Evolutionary conservation across 2,888 invertebrate species (phyloP), one percentile per base, ranked within the genome.

Genomic region (Lepidocyrtoides sp.): DNA sequence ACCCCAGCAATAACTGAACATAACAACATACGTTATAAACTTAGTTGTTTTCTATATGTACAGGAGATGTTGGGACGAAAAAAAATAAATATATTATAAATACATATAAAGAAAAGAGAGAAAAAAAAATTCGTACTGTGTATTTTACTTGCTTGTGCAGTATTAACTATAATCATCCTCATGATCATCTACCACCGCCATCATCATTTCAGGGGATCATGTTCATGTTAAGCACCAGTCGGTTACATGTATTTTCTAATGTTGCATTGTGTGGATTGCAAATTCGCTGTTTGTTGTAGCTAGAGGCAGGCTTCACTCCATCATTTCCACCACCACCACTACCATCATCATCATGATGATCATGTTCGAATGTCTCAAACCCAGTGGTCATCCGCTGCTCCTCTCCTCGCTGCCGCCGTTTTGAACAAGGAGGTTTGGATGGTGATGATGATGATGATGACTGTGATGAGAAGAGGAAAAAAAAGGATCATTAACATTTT

Each of bases 401-500:
- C 63, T 79, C 60, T 75, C 23, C 48, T 32, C 36, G 36, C 69
- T 60, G 89, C 77, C 83, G 83, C 89, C 77, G 89, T 89, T 89
- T 84, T 75, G 48, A 75, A 83, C 83, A 84, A 75, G 81, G 69
- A 88, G 84, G 75, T 72, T 75, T 75, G 81, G 81, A 81, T 54
- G 17, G 36, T 60, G 57, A 20, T 75, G 87, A 51, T 36, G 77
- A 63, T 77, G 66, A 81, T 87, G 77, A 63, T 77, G 88, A 81
- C 75, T 75, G n/a, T 81, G 81, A 79, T 88, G 88, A 81, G 77
- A 32, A 83, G 66, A 51, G n/a, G n/a, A n/a, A n/a, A 54, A 86
- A 86, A 91, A 86, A 91, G 91, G 91, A 91, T 91, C 91, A 91
- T 91, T 91, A 91, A 86, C 91, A 91, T 91, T 90, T 90, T 90